Evolutionary conservation across 1,140 invertebrate species (phyloP), one percentile per base, ranked within the genome.

Genomic region (Planococcus citri): DNA sequence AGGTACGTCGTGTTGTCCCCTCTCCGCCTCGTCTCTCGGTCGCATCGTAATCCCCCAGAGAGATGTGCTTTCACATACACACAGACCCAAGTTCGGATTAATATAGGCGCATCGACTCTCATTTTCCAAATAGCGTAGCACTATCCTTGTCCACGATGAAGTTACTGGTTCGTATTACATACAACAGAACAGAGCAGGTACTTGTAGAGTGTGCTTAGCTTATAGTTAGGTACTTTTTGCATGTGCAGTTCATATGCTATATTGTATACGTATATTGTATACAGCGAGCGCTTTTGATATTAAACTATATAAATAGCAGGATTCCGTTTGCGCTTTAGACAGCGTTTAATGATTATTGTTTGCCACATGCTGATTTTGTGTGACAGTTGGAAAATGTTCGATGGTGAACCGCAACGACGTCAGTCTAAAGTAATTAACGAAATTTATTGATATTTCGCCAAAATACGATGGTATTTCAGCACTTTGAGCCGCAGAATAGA

Each of bases 361-460:
- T 64, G 60, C 60, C 60, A 64, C 60, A 64, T 64, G 60, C 60
- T 64, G 60, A 64, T 64, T 64, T 64, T 27, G 60, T 64, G 60
- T 64, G 60, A 64, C 60, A 64, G 60, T 64, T 64, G 10, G 60
- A 27, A 64, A 64, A 64, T 20, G 60, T 64, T 25, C 3, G 24
- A 64, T 64, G 60, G 60, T 27, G 20, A 64, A 64, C 60, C 60
- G 25, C 60, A 64, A 64, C 20, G 60, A 64, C 25, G 60, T 25
- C 10, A 64, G 60, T 64, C 60, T 10, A 25, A 64, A 64, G 60
- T 64, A 64, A 64, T 64, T 64, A 64, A 64, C 60, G 60, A 24
- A 64, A 64, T 64, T 64, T 64, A 64, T 64, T 24, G 60, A 25
- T 64, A 64, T 64, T 64, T 64, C 60, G 9, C 21, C 22, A 4